Evolutionary conservation across 2,888 invertebrate genomes (phyloP), one percentile per base, ranked within the genome.

Genomic region (Crematogaster levior): DNA sequence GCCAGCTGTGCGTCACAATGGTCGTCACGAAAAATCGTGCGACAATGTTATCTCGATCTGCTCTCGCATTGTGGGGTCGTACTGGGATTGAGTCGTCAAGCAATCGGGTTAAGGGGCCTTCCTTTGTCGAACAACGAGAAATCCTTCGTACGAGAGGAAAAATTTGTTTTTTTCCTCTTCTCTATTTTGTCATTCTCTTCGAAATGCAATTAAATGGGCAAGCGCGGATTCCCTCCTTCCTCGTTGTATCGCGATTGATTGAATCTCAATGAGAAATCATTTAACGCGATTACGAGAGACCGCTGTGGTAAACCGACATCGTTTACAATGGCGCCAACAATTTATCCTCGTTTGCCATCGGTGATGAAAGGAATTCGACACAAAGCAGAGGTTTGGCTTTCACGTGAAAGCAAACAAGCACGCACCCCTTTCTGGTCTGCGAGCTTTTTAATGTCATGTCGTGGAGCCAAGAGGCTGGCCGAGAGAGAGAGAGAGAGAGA

Each of bases 41-140:
- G 85, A 88, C 89, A 90, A 91, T 90, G 91, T 92, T 93, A 93
- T 92, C 92, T 89, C 88, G 91, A 92, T 93, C 92, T 91, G 73
- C 72, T 84, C 63, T 83, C 66, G 73, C 84, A 80, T 86, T 82
- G 66, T 84, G 85, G 86, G 87, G 84, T 81, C 82, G 37, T 61
- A 77, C 80, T 61, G 53, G 85, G 82, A 91, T 91, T 90, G 90
- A 91, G 88, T 89, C 85, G 90, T 91, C 88, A 85, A 65, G 53
- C 77, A 51, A 86, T 86, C 84, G 84, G 66, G 82, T 86, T 83
- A 58, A 60, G 43, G 77, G 81, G 21, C 48, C 18, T 58, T 34
- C 70, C 77, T 72, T 73, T 61, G 68, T 68, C 12, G 40, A 74
- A 81, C 30, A 68, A 24, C 30, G 37, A 43, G 46, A 65, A 81